Evolutionary conservation across 1,140 invertebrate genomes (phyloP).

Genomic region (Apis laboriosa): DNA sequence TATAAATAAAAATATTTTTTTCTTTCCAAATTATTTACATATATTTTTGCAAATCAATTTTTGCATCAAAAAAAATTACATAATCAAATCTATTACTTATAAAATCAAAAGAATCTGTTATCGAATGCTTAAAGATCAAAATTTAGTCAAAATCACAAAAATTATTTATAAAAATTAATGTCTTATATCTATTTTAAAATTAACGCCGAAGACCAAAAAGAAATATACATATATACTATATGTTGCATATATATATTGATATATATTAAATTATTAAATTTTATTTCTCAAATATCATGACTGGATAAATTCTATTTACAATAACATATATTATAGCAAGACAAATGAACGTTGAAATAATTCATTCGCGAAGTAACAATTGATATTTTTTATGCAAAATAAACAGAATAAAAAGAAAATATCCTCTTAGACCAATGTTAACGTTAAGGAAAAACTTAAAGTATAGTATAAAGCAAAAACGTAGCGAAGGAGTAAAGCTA

Average conservation of each 20-base stretch:
- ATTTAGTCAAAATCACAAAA: background rate
- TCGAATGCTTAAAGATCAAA: background rate
- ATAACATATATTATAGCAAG: constrained; percentile 32
- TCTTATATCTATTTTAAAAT: background rate
- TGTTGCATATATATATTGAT: background rate
- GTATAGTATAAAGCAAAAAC: constrained; percentile 56
- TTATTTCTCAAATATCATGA: constrained; percentile 27
- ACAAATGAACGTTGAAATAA: constrained; percentile 22
- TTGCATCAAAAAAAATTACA: background rate
- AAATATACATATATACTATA: constrained; percentile 7
- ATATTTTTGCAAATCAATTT: background rate
- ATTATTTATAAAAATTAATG: constrained; percentile 21
- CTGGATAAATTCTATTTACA: constrained; percentile 44
- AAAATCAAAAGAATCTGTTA: background rate
- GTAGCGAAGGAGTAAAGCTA: constrained; percentile 55
- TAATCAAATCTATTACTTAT: constrained; percentile 24
- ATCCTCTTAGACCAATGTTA: constrained; percentile 67
- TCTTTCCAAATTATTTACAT: background rate
- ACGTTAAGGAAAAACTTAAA: constrained; percentile 42
- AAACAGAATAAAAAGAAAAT: background rate
- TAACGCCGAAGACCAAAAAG: constrained; percentile 22
- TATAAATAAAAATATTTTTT: background rate
- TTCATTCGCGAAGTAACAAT: constrained; percentile 32
- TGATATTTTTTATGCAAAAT: constrained; percentile 61
- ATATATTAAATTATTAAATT: background rate